Evolutionary conservation across 2,113 vertebrate genomes (phyloP).

Genomic region (Rana temporaria): DNA sequence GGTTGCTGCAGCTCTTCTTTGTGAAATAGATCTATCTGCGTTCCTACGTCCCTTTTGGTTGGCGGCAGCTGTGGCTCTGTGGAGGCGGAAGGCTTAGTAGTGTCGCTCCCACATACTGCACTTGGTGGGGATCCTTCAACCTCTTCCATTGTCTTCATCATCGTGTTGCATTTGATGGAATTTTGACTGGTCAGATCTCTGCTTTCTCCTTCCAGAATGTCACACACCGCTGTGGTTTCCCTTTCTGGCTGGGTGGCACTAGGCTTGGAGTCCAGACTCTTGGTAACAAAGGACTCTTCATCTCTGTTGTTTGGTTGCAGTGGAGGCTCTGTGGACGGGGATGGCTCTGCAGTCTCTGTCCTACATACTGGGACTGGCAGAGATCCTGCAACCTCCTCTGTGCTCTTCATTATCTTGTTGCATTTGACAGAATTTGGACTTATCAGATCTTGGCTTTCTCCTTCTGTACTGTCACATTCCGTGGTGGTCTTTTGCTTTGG

Average conservation of each 20-base stretch:
- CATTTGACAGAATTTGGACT: too few relatives aligned
- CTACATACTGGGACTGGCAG: background rate
- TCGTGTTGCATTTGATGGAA: too few relatives aligned
- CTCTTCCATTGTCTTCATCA: background rate
- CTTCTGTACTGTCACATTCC: fast-evolving
- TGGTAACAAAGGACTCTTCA: too few relatives aligned
- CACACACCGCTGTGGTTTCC: background rate
- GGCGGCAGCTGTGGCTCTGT: too few relatives aligned
- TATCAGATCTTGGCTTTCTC: background rate
- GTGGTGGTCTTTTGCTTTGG: background rate
- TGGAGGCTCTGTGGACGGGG: too few relatives aligned
- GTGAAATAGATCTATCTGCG: background rate
- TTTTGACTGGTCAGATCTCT: too few relatives aligned
- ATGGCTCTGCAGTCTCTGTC: too few relatives aligned
- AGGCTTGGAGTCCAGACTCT: background rate
- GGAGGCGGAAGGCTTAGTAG: too few relatives aligned
- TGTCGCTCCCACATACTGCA: too few relatives aligned
- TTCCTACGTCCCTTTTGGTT: background rate
- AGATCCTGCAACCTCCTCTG: background rate
- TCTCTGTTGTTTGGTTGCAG: background rate
- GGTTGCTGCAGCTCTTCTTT: background rate
- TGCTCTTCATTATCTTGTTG: background rate
- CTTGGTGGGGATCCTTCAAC: background rate
- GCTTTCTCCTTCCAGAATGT: background rate
- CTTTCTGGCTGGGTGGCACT: background rate